A percentile compares a stretch with the other conserved stretches of the same genome.
phyloP scores from a whole-genome alignment of 2,888 invertebrate species.

The Periphyllus acericola region DNA sequence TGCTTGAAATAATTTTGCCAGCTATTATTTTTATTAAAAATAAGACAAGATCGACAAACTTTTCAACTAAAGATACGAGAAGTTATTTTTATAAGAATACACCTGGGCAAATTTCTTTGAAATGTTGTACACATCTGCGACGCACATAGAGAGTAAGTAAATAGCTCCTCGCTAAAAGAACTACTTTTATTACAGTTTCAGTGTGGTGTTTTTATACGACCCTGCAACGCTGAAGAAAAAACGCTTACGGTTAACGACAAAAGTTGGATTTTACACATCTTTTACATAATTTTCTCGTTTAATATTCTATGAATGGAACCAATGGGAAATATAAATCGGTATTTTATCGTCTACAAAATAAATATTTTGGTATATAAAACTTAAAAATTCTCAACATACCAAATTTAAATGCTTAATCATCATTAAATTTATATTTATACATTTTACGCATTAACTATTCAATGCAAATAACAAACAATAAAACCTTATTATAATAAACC shows the following conservation, averaged over 20 bases:
- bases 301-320: conserved; percentile 6
- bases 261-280: conserved; percentile 22
- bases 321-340: neutral
- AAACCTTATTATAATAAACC: neutral
- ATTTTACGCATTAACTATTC: neutral
- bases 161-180: conserved; percentile 9
- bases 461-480: neutral
- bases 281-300: conserved; percentile 41
- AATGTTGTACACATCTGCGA: conserved; percentile 27
- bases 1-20: neutral
- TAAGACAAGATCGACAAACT: neutral
- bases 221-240: neutral
- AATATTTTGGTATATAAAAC: neutral
- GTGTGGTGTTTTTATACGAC: conserved; percentile 22
- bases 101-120: neutral
- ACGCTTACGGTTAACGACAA: conserved; percentile 29
- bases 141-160: neutral
- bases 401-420: neutral
- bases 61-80: neutral
- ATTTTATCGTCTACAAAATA: conserved; percentile 14
- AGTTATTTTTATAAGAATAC: neutral
- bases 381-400: neutral
- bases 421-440: neutral
- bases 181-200: conserved; percentile 30
- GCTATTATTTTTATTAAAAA: neutral